Evolutionary conservation across 2,113 vertebrate species (phyloP), one percentile per base, ranked within the genome.

Genomic region (Lycocorax pyrrhopterus): DNA sequence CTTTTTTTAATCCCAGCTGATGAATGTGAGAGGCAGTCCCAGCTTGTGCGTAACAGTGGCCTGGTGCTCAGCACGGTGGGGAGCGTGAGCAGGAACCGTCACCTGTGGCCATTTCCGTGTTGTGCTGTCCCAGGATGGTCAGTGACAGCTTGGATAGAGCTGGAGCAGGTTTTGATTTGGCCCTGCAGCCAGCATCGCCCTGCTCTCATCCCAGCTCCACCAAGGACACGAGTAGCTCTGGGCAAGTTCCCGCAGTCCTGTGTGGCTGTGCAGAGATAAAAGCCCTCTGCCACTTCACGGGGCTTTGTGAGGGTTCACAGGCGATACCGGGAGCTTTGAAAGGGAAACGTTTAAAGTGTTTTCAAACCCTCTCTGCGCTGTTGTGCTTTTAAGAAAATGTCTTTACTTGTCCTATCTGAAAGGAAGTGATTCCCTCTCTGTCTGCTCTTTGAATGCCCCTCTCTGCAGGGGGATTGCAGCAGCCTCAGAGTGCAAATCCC

Each of bases 41-140:
- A 64, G 47, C 60, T 78, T 2, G 0, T 66, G 47, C 11, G 6
- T 1, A 8, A 4, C 56, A 37, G 16, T 0, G 1, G 27, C 4
- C n/a, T 66, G 63, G 49, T 43, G 62, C 69, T 84, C 22, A 35
- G 52, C 1, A 1, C 27, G 10, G 32, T 12, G n/a, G 29, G 19
- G 9, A 68, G 18, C 0, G 33, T 10, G 74, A 56, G 55, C 66
- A 47, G 62, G 35, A 49, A 3, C 3, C 8, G 41, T 86, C 66
- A 83, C 84, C 66, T 3, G 13, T 49, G 85, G 56, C 56, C 35
- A 14, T 62, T 30, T 41, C 68, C 51, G 2, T 0, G 0, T 9
- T 3, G 2, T 71, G 78, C 66, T 46, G n/a, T 47, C 60, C 76
- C 77, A 39, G 82, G 6, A 10, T 66, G 35, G 37, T 0, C 13